Base-by-base conservation (phyloP, 2,797 vertebrate species). In the Lutjanus campechanus region DNA sequence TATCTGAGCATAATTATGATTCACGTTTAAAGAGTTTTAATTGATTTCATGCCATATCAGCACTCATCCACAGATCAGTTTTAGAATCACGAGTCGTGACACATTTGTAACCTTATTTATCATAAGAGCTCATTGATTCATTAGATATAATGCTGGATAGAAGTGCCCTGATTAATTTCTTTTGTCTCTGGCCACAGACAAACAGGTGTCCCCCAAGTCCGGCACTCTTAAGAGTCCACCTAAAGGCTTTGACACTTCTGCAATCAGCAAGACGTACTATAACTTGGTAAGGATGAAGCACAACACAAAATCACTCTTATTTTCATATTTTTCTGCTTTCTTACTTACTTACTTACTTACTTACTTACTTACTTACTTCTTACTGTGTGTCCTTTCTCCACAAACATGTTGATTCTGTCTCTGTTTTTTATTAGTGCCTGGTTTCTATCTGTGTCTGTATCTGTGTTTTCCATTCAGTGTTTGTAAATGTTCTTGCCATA, bases 201-300 rank as follows among this genome's bases (percentile, higher is more conserved):
- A 99, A 84, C 97, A 98, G 3, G 96, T 99, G 75, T 99, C 98
- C 29, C 98, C 98, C 25, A 99, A 99, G 87, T 98, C 98, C n/a
- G 97, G 97, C 83, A 94, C 96, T 2, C 86, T 99, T 59, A 99
- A 98, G 95, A 99, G 97, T 87, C 97, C 97, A 4, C 97, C 97
- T 20, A 99, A 98, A 96, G 97, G 97, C 68, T 97, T 98, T 22
- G 98, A 99, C 89, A 97, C 97, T 0, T 95, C 96, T 85, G 96
- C 97, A 76, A 97, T 98, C 91, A 99, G 97, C 95, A 99, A 99
- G 96, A 98, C 98, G 3, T 99, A 99, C 92, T 99, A 99, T 74
- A 99, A 99, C 78, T 90, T 99, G 98, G 98, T 99, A 87, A 97
- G 97, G 88, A 85, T 1, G 0, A 16, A 43, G 10, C 41, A 71